phyloP scores from a whole-genome alignment of 1,140 invertebrate genomes.

The Epicauta chinensis region DNA sequence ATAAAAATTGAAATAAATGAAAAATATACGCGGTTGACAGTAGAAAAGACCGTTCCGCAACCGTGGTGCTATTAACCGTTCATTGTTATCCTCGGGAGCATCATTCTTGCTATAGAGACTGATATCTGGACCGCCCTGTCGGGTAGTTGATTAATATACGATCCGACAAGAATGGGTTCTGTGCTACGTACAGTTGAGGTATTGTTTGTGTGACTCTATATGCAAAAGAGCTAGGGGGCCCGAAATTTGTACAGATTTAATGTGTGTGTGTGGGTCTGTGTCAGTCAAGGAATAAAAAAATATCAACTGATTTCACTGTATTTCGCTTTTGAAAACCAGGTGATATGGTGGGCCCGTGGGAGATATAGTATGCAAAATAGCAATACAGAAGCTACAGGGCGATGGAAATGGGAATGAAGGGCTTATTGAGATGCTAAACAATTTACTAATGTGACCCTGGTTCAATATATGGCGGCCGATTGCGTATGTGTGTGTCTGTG shows the following conservation, averaged over 20 bases:
- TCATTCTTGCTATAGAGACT: conserved; percentile 6
- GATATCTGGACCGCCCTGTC: conserved; percentile 22
- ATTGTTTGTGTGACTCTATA: conserved; percentile 12
- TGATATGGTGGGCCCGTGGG: conserved; percentile 12
- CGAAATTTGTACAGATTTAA: no score
- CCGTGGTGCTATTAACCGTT: conserved; percentile 9
- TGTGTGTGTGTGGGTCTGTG: no score
- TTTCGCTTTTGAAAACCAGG: conserved; percentile 10
- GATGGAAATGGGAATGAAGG: no score
- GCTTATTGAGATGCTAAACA: no score
- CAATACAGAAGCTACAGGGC: no score
- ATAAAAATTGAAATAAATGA: no score
- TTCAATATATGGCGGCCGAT: no score
- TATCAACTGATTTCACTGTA: no score
- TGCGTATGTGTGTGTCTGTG: no score
- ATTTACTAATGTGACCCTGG: no score
- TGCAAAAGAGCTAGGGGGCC: conserved; percentile 9
- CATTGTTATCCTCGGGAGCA: conserved; percentile 14
- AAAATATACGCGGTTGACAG: no score
- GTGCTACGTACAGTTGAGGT: conserved; percentile 10
- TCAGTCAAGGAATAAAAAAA: no score
- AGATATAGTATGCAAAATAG: neutral
- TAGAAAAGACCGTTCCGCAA: neutral
- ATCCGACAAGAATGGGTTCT: conserved; percentile 16
- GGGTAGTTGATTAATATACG: conserved; percentile 20